Base-by-base conservation (phyloP, 2,797 vertebrate species). In the Eulemur rubriventer region DNA sequence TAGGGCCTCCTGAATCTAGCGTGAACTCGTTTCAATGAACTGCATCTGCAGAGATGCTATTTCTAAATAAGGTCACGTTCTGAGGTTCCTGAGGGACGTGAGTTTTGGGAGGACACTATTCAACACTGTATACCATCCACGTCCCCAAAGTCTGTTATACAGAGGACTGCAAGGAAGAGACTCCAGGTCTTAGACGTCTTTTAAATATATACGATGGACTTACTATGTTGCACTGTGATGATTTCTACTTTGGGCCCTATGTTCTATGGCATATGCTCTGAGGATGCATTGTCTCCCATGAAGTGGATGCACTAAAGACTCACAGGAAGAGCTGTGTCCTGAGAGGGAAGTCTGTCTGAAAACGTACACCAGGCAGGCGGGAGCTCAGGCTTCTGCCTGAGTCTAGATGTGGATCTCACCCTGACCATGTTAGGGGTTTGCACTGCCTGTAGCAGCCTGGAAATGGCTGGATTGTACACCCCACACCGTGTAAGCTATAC, bases 281-380 rank as follows among this genome's bases (percentile, higher is more conserved):
- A 10, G 7, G 35, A 70, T 4, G 0, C n/a, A 4, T 35, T 24
- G 8, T 79, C 52, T 48, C 26, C 5, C 7, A 1, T 9, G n/a
- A 65, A 63, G 3, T 1, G 0, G 38, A 63, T 20, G 7, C 4
- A 18, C 17, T 35, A 20, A 80, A n/a, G 18, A 38, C n/a, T 16
- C 41, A 38, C 0, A 4, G n/a, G 38, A 91, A 57, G 46, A 50
- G 22, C 12, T 41, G 12, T 55, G 18, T n/a, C 12, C 46, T 48
- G 18, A 52, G 76, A 33, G 65, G 78, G 10, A 81, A 46, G 11
- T 2, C 16, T 33, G n/a, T 82, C 75, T 35, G 59, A 86, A 63
- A 50, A 35, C 16, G 20, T 4, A 3, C 35, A 9, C 0, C 0
- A 14, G 28, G 12, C n/a, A 48, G 10, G 3, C 48, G 12, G 20